phyloP scores from a whole-genome alignment of 2,113 vertebrate genomes.

The Morone saxatilis region DNA sequence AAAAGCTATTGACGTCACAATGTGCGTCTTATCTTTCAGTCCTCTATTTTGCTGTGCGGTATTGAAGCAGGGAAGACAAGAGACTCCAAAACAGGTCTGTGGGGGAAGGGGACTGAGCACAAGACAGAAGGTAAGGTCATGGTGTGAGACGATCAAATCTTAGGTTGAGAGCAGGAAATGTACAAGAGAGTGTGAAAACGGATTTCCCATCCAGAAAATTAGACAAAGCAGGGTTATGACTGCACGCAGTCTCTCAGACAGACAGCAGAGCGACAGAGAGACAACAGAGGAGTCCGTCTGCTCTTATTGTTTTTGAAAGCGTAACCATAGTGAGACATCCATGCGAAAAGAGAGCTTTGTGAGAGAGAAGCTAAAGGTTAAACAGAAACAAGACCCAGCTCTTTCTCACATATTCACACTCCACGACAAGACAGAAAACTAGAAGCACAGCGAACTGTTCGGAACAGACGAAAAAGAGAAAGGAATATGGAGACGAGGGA shows the following conservation, averaged over 20 bases:
- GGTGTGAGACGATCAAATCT: conserved; percentile 1
- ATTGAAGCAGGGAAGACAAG: background rate
- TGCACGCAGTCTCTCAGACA: background rate
- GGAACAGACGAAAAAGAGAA: background rate
- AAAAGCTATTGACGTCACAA: background rate
- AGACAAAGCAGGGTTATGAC: conserved; percentile 8
- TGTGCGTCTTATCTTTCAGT: background rate
- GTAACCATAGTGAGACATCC: background rate
- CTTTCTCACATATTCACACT: background rate
- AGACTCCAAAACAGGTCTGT: background rate
- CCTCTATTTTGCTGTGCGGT: background rate
- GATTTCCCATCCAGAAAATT: background rate
- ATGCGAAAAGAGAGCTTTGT: background rate
- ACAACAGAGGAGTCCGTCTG: background rate
- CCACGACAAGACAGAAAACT: background rate
- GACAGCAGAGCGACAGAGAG: background rate
- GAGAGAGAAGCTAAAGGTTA: background rate
- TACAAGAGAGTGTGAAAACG: conserved; percentile 1
- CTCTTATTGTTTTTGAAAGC: conserved; percentile 8
- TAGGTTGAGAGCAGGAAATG: background rate
- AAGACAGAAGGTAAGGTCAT: background rate
- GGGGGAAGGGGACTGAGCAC: background rate
- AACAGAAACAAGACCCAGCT: background rate
- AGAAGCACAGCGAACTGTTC: background rate
- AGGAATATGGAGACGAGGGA: background rate